Evolutionary conservation across 35 echinoderm and acorn worm genomes (phyloP), one percentile per base, ranked within the genome.

Genomic region (Diadema setosum): DNA sequence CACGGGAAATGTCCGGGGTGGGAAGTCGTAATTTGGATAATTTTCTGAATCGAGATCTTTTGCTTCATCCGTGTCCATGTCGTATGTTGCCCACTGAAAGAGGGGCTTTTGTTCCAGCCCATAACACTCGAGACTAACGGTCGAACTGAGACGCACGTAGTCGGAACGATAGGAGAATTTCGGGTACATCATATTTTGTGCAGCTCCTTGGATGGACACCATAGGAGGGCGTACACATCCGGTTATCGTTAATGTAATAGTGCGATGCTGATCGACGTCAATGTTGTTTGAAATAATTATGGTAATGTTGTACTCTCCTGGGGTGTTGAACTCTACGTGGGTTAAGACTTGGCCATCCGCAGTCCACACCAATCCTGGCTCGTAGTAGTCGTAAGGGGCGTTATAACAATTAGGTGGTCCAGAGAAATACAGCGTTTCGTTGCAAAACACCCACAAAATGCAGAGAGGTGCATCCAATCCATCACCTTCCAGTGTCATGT

Each of bases 391-490:
- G 44, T 78, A 78, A 25, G 80, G 59, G 74, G 33, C 33, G 32
- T 64, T 83, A 4, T 49, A 44, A 31, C 74, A 80, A 11, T 89
- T 42, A 2, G 83, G 83, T 5, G 61, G 59, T 8, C 39, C 43
- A 26, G 35, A 65, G 24, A 86, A 86, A 30, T 52, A 65, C 5
- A 69, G 12, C 17, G 57, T 26, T 36, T 83, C 61, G 40, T 49
- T 60, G 20, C 81, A 90, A 82, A 45, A 42, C 42, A 70, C 29
- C 42, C 88, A 83, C 15, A 69, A 27, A 18, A 87, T 87, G 5
- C 26, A 70, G 31, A 70, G 69, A 45, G 43, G 60, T 36, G 57
- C 37, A 37, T 37, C 26, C 40, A 78, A 18, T 17, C 34, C 73
- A 24, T 14, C 3, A 8, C 73, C 73, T 21, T 41, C 7, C 9